Evolutionary conservation across 2,888 invertebrate species (phyloP).

Genomic region (Microctonus brassicae): DNA sequence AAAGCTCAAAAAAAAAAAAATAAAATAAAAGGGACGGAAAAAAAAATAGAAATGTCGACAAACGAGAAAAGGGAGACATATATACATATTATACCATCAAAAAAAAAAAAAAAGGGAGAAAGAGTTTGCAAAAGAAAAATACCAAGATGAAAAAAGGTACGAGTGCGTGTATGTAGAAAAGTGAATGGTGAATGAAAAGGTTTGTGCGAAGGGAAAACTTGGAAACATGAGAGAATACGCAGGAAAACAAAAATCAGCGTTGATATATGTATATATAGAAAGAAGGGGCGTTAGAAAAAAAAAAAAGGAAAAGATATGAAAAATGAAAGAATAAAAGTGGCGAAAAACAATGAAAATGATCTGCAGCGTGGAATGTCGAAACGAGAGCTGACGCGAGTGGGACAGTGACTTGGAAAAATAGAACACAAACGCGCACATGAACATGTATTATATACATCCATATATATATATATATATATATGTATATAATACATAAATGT

Average conservation of each 20-base stretch:
- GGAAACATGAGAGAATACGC: not conserved
- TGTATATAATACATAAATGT: no score
- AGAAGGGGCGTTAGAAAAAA: not conserved
- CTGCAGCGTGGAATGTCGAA: constrained; percentile 9
- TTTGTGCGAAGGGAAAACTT: not conserved
- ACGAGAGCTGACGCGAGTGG: not conserved
- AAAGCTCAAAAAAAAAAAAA: constrained; percentile 5
- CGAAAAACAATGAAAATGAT: constrained; percentile 4
- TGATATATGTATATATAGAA: not conserved
- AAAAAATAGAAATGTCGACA: constrained; percentile 14
- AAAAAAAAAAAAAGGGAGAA: constrained; percentile 8
- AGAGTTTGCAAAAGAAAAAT: not conserved
- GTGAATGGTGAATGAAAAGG: constrained; percentile 1
- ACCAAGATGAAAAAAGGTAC: constrained; percentile 14
- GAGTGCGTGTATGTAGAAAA: constrained; percentile 15
- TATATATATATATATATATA: not conserved
- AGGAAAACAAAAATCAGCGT: not conserved
- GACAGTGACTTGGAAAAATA: not conserved
- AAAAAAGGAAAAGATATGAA: not conserved
- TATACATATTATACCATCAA: not conserved
- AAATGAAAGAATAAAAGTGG: not conserved
- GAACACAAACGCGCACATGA: not conserved
- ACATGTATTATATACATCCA: not conserved
- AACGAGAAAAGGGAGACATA: not conserved
- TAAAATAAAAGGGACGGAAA: not conserved